Evolutionary conservation across 2,797 vertebrate genomes (phyloP).

Genomic region (Hybognathus amarus): DNA sequence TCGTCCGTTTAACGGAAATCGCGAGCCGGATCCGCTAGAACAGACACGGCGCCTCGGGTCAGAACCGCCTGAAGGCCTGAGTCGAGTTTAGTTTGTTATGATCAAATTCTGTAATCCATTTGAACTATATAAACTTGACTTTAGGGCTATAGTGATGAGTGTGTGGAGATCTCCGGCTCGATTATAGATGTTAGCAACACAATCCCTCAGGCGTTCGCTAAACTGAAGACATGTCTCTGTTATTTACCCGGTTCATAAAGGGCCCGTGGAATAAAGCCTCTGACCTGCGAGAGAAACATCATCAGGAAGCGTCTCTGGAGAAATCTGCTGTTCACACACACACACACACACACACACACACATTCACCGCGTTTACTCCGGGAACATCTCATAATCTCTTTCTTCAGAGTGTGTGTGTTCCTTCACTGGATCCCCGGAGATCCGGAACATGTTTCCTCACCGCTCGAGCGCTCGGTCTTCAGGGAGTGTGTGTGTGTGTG

Average conservation of each 20-base stretch:
- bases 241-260: slow-evolving; percentile 13
- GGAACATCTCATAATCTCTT: slow-evolving; percentile 42
- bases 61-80: no score
- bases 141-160: no score
- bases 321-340: not conserved
- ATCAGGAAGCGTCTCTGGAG: not conserved
- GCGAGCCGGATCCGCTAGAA: no score
- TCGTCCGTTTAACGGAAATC: no score
- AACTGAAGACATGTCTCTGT: slow-evolving; percentile 2
- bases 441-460: slow-evolving; percentile 37
- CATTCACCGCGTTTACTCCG: slow-evolving; percentile 31
- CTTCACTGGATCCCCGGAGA: slow-evolving; percentile 40
- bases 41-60: no score
- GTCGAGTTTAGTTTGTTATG: no score
- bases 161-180: no score
- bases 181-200: no score
- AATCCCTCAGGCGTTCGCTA: not conserved
- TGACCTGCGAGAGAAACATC: not conserved
- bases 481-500: not conserved
- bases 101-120: no score
- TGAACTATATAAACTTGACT: no score
- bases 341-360: no score
- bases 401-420: slow-evolving; percentile 18
- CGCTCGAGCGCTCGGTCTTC: slow-evolving; percentile 21
- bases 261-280: not conserved